Evolutionary conservation across 2,113 vertebrate species (phyloP).

Genomic region (Salvelinus sp.): DNA sequence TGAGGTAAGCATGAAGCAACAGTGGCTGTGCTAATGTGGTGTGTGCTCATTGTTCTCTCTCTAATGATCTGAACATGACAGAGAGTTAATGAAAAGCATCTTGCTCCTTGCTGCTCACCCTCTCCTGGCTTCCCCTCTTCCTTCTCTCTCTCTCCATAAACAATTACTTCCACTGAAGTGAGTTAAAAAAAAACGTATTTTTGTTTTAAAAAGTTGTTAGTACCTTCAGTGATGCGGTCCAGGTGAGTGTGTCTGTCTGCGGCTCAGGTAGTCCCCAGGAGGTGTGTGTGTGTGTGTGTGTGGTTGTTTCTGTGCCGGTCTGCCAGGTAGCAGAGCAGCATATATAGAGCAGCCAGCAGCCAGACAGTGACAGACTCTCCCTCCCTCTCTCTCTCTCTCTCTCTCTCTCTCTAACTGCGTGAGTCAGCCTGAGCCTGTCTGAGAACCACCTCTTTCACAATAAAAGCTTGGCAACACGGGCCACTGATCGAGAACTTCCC

Average conservation of each 20-base stretch:
- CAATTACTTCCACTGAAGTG: not conserved
- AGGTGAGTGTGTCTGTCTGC: not conserved
- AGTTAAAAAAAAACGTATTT: not conserved
- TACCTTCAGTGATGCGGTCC: constrained; percentile 56
- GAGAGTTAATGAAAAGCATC: constrained; percentile 6
- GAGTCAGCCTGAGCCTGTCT: constrained; percentile 63
- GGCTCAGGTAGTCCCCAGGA: constrained; percentile 51
- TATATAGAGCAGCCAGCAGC: constrained; percentile 62
- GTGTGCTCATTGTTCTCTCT: not conserved
- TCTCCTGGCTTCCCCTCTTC: not conserved
- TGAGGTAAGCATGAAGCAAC: not conserved
- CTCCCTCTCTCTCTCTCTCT: constrained; percentile 15
- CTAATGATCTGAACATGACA: not conserved
- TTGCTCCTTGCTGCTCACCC: not conserved
- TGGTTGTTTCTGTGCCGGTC: constrained; percentile 19
- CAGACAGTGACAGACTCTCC: constrained; percentile 63
- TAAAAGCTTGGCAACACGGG: constrained; percentile 41
- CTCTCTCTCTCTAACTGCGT: constrained; percentile 25
- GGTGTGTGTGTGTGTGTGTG: constrained; percentile 29
- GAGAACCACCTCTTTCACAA: constrained; percentile 58
- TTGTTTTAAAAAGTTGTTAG: constrained; percentile 12
- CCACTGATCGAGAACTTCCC: constrained; percentile 13
- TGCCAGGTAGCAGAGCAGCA: constrained; percentile 57
- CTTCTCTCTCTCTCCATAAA: constrained; percentile 9
- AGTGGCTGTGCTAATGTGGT: not conserved